Conservation (phyloP, 2,888 invertebrate genomes). For the Platycnemis pennipes region DNA sequence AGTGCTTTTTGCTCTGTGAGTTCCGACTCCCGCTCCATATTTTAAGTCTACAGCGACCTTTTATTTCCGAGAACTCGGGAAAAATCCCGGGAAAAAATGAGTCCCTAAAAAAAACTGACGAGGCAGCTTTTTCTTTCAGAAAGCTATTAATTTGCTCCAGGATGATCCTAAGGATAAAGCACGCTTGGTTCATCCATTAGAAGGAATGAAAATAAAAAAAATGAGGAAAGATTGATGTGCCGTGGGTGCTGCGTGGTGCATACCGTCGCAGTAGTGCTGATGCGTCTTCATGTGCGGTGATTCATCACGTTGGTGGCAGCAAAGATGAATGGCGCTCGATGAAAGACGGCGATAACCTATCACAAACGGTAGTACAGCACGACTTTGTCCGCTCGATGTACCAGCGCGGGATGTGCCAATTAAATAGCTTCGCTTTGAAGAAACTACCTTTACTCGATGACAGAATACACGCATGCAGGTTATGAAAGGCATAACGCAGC, state of each 20-base stretch:
- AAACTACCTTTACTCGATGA: too few relatives aligned
- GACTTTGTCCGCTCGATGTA: neutral
- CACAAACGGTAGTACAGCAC: neutral
- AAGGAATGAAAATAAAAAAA: neutral
- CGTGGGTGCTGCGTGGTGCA: neutral
- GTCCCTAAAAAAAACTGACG: neutral
- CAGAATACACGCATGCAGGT: neutral
- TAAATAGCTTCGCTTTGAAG: neutral
- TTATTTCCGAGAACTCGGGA: neutral
- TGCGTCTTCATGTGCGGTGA: neutral
- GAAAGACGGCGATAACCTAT: neutral
- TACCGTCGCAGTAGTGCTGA: neutral
- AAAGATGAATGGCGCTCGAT: neutral
- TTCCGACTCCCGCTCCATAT: neutral
- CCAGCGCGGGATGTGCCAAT: neutral
- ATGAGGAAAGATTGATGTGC: neutral
- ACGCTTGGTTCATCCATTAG: neutral
- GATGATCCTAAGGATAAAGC: neutral
- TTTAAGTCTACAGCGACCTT: neutral
- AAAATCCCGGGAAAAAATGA: neutral
- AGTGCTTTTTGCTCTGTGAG: too few relatives aligned
- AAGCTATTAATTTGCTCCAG: neutral
- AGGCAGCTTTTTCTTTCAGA: neutral
- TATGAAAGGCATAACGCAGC: neutral
- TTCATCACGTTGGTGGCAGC: neutral